Conservation (phyloP, 1,140 invertebrate species). For the Hestina assimilis region DNA sequence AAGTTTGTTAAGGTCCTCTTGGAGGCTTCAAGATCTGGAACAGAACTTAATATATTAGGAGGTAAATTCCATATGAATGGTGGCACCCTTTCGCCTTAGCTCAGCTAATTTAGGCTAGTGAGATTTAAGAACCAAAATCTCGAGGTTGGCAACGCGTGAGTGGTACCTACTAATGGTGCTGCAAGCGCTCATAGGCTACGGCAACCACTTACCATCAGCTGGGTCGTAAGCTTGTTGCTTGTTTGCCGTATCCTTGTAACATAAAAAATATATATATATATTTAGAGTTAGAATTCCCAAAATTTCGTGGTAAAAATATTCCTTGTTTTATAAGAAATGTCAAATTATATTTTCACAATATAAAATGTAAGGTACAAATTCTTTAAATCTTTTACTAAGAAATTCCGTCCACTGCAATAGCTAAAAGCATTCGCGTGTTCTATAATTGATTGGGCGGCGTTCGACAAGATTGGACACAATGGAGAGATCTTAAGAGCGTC, state of each 20-base stretch:
- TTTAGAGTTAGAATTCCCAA: neutral
- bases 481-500: neutral
- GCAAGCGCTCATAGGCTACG: too few relatives aligned
- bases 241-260: neutral
- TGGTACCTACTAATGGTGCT: too few relatives aligned
- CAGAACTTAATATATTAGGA: too few relatives aligned
- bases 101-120: neutral
- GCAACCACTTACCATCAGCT: too few relatives aligned
- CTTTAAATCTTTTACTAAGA: conserved; percentile 20
- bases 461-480: conserved; percentile 19
- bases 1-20: too few relatives aligned
- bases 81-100: neutral
- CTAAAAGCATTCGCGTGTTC: conserved; percentile 31
- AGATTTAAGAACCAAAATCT: too few relatives aligned
- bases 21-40: too few relatives aligned
- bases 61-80: too few relatives aligned
- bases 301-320: neutral
- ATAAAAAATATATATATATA: too few relatives aligned
- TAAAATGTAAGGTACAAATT: conserved; percentile 20
- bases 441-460: conserved; percentile 24
- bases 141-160: too few relatives aligned
- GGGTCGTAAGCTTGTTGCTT: neutral
- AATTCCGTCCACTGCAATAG: conserved; percentile 28
- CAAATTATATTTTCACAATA: conserved; percentile 6
- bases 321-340: neutral